phyloP scores from a whole-genome alignment of 2,113 vertebrate species.

The Azemiops feae region DNA sequence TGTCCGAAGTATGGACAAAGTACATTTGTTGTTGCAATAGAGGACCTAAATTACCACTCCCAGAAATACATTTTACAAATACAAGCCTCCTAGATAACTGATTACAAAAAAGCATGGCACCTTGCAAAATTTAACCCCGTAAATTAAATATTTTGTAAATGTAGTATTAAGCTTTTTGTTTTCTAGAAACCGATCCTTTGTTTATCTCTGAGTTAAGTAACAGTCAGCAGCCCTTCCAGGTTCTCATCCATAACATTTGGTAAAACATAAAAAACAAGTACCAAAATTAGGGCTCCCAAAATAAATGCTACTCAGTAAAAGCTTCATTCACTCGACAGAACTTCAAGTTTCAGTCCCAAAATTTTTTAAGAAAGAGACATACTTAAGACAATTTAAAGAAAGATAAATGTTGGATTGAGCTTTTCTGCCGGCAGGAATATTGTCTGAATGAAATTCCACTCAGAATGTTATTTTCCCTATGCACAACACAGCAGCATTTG shows the following conservation, averaged over 20 bases:
- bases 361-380: background rate
- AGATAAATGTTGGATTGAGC: background rate
- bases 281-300: background rate
- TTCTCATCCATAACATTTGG: slow-evolving; percentile 1
- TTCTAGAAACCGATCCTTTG: slow-evolving; percentile 14
- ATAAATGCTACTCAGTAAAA: slow-evolving; percentile 11
- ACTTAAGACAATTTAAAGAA: background rate
- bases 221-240: background rate
- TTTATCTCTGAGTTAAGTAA: background rate
- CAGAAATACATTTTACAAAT: slow-evolving; percentile 2
- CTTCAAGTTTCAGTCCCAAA: background rate
- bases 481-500: background rate
- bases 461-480: background rate
- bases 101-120: background rate
- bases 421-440: background rate
- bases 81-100: background rate
- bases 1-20: background rate
- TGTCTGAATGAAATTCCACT: background rate
- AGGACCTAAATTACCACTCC: background rate
- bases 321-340: background rate
- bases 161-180: background rate
- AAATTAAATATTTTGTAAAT: background rate
- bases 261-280: slow-evolving; percentile 4
- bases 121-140: background rate
- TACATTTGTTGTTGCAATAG: background rate